These are phyloP conservation scores for Pseudochirops cupreus DNA, from an alignment of 2,797 vertebrate species.

Conservation along the genomic window DNA sequence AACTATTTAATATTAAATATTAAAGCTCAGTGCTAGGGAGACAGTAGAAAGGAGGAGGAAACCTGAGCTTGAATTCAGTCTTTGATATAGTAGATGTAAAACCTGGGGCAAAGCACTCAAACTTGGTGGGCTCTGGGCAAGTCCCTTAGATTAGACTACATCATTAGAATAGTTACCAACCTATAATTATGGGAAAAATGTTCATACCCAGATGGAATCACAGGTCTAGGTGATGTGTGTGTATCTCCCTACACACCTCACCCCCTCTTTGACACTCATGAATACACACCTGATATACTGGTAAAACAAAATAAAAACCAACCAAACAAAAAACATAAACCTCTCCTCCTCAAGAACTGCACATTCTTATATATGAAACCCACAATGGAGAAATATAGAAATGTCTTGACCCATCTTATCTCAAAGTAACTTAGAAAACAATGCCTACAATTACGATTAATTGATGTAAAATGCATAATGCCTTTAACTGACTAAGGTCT, in stretches of 20 bases:
- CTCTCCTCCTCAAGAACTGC: not conserved
- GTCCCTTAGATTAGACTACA: not conserved
- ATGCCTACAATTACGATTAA: not conserved
- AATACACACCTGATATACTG: not conserved
- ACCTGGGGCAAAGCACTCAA: no score
- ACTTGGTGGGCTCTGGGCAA: not conserved
- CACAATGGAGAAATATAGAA: not conserved
- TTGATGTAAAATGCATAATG: not conserved
- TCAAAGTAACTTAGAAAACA: not conserved
- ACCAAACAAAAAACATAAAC: not conserved
- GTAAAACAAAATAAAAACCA: not conserved
- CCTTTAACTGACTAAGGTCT: not conserved
- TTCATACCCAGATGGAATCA: not conserved
- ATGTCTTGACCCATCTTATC: not conserved
- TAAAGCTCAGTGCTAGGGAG: not conserved
- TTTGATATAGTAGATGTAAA: no score
- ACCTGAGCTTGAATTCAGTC: not conserved
- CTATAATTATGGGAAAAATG: not conserved
- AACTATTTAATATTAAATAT: not conserved
- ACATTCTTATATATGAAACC: not conserved
- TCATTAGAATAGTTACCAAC: not conserved
- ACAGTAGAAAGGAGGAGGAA: not conserved
- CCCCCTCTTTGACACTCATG: not conserved
- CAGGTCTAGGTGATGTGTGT: not conserved
- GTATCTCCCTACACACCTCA: not conserved